A percentile compares a stretch with the other conserved stretches of the same genome.
Evolutionary conservation across 2,888 invertebrate genomes (phyloP).

Genomic region (Hyalella azteca): DNA sequence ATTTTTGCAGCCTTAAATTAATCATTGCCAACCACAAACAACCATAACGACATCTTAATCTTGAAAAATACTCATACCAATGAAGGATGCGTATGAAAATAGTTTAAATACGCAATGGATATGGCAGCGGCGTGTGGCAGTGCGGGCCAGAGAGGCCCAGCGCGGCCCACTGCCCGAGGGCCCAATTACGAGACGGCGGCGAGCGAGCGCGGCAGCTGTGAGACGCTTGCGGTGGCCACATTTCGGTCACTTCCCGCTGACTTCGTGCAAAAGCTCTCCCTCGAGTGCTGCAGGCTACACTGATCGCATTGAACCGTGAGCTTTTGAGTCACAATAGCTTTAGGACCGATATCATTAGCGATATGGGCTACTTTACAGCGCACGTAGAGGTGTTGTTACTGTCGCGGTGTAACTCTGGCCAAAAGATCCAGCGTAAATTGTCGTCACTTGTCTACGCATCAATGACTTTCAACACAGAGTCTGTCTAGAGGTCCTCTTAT

Average conservation of each 20-base stretch:
- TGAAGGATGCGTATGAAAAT: too few species aligned
- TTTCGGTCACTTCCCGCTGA: slow-evolving; percentile 14
- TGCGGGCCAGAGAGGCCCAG: too few species aligned
- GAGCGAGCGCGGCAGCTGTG: neutral
- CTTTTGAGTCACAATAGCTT: neutral
- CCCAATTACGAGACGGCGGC: neutral
- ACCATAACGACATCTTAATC: too few species aligned
- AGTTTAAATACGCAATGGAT: too few species aligned
- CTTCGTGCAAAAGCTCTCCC: neutral
- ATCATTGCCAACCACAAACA: too few species aligned
- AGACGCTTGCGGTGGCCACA: neutral
- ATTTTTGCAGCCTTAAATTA: too few species aligned
- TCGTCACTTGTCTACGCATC: neutral
- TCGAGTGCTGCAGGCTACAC: neutral
- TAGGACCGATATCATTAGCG: slow-evolving; percentile 1
- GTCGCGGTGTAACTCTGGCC: neutral
- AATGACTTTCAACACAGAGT: neutral
- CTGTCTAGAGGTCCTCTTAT: too few species aligned
- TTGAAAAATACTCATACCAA: too few species aligned
- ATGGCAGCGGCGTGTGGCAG: too few species aligned
- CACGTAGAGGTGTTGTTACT: neutral
- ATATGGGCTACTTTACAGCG: neutral
- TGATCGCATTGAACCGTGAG: neutral
- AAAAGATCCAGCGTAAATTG: neutral
- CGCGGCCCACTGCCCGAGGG: neutral